These are phyloP conservation scores for Pedionomus torquatus DNA, from an alignment of 2,113 vertebrate genomes.

Conservation along the genomic window DNA sequence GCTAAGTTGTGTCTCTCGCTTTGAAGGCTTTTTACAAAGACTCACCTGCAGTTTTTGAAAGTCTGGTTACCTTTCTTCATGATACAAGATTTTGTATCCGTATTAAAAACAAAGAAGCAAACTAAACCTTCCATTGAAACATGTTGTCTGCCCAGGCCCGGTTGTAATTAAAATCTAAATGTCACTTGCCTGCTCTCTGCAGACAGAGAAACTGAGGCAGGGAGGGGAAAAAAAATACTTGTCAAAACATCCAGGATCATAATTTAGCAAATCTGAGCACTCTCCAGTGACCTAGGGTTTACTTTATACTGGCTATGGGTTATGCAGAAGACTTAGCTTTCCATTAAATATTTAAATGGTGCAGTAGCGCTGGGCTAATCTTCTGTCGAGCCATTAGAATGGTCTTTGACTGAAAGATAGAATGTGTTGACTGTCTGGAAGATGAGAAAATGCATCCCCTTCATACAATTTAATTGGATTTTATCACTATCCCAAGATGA, in stretches of 20 bases:
- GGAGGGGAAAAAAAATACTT: background rate
- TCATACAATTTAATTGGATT: background rate
- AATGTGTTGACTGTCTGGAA: background rate
- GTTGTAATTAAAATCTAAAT: too few species aligned
- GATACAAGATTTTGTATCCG: background rate
- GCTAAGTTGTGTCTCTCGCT: background rate
- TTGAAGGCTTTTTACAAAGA: background rate
- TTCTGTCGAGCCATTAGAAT: background rate
- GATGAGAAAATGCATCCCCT: background rate
- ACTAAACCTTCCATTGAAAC: background rate
- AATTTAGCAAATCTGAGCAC: accelerated
- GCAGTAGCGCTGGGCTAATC: background rate
- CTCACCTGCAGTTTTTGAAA: background rate
- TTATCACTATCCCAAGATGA: background rate
- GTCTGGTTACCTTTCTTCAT: background rate
- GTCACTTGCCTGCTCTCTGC: background rate
- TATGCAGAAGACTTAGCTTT: background rate
- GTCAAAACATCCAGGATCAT: background rate
- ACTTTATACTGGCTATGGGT: background rate
- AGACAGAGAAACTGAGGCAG: background rate
- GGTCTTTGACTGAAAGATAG: background rate
- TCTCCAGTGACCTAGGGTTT: background rate
- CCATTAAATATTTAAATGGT: background rate
- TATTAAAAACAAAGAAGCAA: background rate
- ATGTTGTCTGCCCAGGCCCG: background rate